Evolutionary conservation across 2,113 vertebrate species (phyloP), one percentile per base, ranked within the genome.

Genomic region (Trematocara zebra): DNA sequence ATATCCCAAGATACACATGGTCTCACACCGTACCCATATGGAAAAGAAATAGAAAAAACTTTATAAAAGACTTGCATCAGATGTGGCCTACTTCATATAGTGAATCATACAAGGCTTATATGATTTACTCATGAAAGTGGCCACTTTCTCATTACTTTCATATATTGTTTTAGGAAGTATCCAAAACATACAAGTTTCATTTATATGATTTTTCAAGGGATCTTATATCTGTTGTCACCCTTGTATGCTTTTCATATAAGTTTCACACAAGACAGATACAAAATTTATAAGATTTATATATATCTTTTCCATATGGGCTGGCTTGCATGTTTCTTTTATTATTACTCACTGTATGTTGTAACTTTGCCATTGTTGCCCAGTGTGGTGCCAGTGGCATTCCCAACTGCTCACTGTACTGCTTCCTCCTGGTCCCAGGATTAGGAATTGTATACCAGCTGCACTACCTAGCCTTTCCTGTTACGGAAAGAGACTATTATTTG

Each of bases 271-370:
- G 18, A 11, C 51, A 52, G 18, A 20, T 20, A 2, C 9, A 11
- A 20, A 52, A 9, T 0, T 52, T 52, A 10, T 52, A 53, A 2
- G 0, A 23, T 53, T 53, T 0, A 23, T 53, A 11, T 11, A 53
- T 23, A 53, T 53, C 3, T 53, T 53, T 53, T 7, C 10, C 3
- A 53, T 20, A 11, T 23, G 17, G 37, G 37, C 6, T 47, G 44
- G 52, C n/a, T 53, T 53, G 52, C 52, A 53, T 53, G 52, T 53
- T 53, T 53, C 7, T 53, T 53, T 11, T 53, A 53, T 53, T 53
- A 53, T 23, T 20, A 53, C n/a, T 53, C 52, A 2, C 20, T 26
- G 53, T 26, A 1, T 54, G 20, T 26, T 54, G 53, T 26, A 54
- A 54, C 20, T 54, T 54, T 23, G 52, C 6, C 2, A 11, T 26